Percentiles rank a stretch among this genome's conserved stretches.
Conservation (phyloP, 2,888 invertebrate genomes). For the Cactoblastis cactorum region DNA sequence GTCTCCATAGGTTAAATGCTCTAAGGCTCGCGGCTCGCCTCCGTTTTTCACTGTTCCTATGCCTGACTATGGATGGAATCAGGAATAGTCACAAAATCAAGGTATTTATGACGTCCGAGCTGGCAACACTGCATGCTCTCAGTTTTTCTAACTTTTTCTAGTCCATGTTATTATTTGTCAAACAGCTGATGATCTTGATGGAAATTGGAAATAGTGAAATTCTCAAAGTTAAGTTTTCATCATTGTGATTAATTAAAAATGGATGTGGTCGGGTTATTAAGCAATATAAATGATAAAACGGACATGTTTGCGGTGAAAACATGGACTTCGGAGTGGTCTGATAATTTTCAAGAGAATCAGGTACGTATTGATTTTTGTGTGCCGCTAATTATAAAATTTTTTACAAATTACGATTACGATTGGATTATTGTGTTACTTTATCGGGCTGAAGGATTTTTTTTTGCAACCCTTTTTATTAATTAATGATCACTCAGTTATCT, state of each 20-base stretch:
- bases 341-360: conserved; percentile 73
- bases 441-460: conserved; percentile 3
- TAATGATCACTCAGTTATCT: conserved; percentile 16
- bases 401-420: neutral
- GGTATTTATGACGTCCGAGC: too few relatives aligned
- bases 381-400: neutral
- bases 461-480: conserved; percentile 11
- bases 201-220: conserved; percentile 25
- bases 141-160: too few relatives aligned
- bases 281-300: conserved; percentile 66
- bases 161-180: conserved; percentile 22
- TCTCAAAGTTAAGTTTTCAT: conserved; percentile 25
- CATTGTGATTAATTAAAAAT: conserved; percentile 40
- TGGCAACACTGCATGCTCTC: too few relatives aligned
- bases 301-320: conserved; percentile 73
- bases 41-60: too few relatives aligned
- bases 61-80: too few relatives aligned
- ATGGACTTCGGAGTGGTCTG: conserved; percentile 72
- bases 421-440: conserved; percentile 12
- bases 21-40: too few relatives aligned
- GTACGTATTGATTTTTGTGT: conserved; percentile 55
- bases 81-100: too few relatives aligned
- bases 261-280: conserved; percentile 70
- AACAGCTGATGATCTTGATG: conserved; percentile 17
- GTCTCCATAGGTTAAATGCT: too few relatives aligned